Base-by-base conservation (phyloP, 2,888 invertebrate species). In the Hyles lineata region DNA sequence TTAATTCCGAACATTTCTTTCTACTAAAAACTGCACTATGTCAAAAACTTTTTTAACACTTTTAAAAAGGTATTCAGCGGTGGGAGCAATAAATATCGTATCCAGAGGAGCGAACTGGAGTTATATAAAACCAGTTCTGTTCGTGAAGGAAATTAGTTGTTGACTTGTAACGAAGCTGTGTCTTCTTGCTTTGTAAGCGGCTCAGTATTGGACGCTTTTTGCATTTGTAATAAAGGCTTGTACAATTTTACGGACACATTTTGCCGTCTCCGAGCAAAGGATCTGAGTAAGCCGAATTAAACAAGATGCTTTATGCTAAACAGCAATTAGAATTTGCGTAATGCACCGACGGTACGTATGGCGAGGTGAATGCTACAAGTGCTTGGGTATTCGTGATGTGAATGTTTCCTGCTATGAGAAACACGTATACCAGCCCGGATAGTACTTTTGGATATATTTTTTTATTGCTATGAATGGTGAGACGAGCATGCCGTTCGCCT, bases 131-230 rank as follows among this genome's bases (percentile, higher is more conserved):
- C 72, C 52, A 52, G 71, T 71, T 50, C 63, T 59, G 52, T 69
- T 61, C 60, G 70, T 61, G 8, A 55, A 70, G 61, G 72, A 70
- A 73, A 73, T 73, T 70, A 70, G 61, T 73, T 70, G 61, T 69
- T 72, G 50, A 63, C 59, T 70, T 72, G 72, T 72, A 72, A 63
- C 72, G 32, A 55, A 70, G 61, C 35, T 61, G 29, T 73, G 52
- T 73, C 23, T 70, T 60, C 32, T 61, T 60, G 61, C 55, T 73
- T 62, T 70, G 70, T 52, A 61, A 73, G 52, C 35, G 29, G 35
- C 61, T n/a, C n/a, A 70, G 70, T 70, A 60, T 73, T 43, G 61
- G 52, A 70, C 60, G 73, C 73, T 73, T 70, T 70, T 61, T 73
- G 70, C 73, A 73, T 73, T 72, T 70, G 70, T 70, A 70, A 73